Conservation (phyloP, 2,888 invertebrate species). For the Hypomecis atomaria region DNA sequence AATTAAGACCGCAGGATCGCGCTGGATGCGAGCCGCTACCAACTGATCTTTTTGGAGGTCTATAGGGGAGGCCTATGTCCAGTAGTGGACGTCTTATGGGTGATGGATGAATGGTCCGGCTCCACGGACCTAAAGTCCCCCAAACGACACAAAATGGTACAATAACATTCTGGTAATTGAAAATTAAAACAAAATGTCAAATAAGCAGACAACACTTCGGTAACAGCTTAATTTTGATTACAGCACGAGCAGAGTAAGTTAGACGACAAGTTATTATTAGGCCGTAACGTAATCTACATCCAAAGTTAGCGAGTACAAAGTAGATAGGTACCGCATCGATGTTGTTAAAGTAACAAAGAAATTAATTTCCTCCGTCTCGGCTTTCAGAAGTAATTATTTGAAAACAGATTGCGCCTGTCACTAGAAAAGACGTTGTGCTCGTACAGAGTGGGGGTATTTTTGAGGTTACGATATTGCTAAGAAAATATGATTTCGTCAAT, state of each 20-base stretch:
- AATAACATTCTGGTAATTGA: no score
- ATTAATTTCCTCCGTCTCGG: constrained; percentile 76
- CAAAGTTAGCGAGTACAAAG: constrained; percentile 44
- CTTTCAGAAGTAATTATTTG: constrained; percentile 80
- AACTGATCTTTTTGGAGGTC: no score
- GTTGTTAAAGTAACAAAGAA: constrained; percentile 72
- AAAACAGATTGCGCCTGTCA: constrained; percentile 80
- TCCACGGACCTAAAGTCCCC: no score
- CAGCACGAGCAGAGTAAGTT: constrained; percentile 18
- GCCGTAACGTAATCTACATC: constrained; percentile 33
- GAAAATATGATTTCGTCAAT: no score
- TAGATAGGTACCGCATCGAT: constrained; percentile 54
- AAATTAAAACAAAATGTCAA: not conserved
- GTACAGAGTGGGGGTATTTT: constrained; percentile 49
- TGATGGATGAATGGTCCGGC: no score
- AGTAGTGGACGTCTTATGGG: no score
- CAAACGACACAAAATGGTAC: no score
- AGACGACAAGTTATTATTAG: constrained; percentile 34
- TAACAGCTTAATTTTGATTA: constrained; percentile 17
- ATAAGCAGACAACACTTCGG: not conserved
- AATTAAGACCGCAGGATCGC: no score
- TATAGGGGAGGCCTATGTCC: no score
- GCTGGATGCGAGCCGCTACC: no score
- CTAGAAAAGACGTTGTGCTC: constrained; percentile 56
- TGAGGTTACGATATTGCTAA: no score